Conservation (phyloP, 2,797 vertebrate genomes). For the Echiichthys vipera region DNA sequence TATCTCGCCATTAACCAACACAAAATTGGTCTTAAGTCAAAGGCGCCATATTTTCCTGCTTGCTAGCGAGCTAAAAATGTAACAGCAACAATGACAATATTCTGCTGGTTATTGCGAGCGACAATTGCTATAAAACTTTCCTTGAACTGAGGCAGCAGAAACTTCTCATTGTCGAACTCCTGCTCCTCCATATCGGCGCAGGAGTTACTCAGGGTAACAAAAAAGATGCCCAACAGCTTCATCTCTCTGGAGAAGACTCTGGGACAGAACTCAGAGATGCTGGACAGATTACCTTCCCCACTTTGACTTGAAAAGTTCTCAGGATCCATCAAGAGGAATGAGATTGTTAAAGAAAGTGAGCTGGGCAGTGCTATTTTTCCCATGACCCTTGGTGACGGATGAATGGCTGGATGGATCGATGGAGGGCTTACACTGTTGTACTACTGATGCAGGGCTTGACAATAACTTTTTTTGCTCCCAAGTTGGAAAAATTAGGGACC, state of each 20-base stretch:
- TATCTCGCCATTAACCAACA: no score
- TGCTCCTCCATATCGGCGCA: neutral
- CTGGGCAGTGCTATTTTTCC: neutral
- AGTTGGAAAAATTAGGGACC: no score
- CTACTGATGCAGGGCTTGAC: no score
- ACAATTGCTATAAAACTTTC: neutral
- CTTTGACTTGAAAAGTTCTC: neutral
- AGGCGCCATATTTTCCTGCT: no score
- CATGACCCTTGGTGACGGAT: neutral
- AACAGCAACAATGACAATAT: conserved; percentile 1
- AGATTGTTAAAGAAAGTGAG: neutral
- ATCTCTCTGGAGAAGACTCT: neutral
- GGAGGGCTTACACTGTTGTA: neutral
- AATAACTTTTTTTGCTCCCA: no score
- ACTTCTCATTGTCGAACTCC: neutral
- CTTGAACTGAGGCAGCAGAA: neutral
- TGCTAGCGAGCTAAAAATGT: neutral
- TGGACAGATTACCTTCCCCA: neutral
- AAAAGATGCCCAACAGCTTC: neutral
- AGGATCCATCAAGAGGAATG: conserved; percentile 14
- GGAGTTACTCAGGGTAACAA: neutral
- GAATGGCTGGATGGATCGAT: neutral
- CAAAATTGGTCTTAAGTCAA: no score
- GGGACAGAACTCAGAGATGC: neutral
- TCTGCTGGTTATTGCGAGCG: neutral